Evolutionary conservation across 2,113 vertebrate species (phyloP), one percentile per base, ranked within the genome.

Genomic region (Nycticebus coucang): DNA sequence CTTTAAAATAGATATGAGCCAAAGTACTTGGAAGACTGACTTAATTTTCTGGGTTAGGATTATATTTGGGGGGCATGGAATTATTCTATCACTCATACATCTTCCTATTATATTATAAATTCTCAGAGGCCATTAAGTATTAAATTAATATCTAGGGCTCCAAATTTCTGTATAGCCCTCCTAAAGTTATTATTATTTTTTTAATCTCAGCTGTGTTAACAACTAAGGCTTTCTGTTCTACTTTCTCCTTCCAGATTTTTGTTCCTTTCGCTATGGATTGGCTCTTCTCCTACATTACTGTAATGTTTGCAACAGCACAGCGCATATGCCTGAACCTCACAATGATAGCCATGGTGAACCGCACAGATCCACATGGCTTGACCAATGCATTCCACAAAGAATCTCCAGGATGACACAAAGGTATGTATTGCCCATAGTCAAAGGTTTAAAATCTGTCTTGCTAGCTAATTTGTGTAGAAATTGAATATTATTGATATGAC

Each of bases 291-390:
- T 94, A 24, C 92, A 79, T n/a, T 30, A 41, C 80, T 96, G 92
- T 19, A 96, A 97, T 1, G 17, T 81, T 1, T 0, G 0, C 33
- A 2, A 13, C 21, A 0, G 85, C 87, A 0, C 96, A 97, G 50
- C 33, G 19, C 0, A 1, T 2, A 0, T 94, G 96, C 35, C 64
- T 97, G 60, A 96, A 35, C 62, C 96, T 97, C 92, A 93, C 96
- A 0, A 91, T 97, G 82, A 79, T 97, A 15, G 78, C n/a, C 35
- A 97, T 97, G 96, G 96, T 97, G 72, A 97, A 97, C 62, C 26
- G 12, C 7, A 91, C 96, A 0, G 18, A 66, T 1, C 14, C 66
- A 57, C n/a, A 0, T 0, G 57, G 41, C 24, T 12, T 1, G 2
- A 28, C 74, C 30, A 97, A 96, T 6, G 4, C 13, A 45, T 97